Conservation (phyloP, 2,113 vertebrate species). For the Thinocorus orbignyianus region DNA sequence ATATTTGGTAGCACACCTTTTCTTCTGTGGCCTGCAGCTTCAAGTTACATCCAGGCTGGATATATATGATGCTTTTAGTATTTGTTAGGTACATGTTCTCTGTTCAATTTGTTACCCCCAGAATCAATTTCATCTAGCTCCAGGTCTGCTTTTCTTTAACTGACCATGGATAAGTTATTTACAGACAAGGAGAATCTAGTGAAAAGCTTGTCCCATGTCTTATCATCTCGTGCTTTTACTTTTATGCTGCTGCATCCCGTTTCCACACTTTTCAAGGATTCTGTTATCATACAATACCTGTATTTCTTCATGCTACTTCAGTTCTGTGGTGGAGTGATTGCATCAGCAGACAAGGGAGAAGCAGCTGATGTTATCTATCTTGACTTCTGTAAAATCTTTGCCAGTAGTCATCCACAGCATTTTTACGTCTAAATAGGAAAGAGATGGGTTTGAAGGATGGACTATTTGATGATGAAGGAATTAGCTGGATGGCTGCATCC, state of each 20-base stretch:
- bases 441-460: accelerated
- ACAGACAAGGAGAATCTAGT: background rate
- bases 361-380: background rate
- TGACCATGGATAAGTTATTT: background rate
- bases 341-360: background rate
- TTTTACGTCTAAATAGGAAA: background rate
- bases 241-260: background rate
- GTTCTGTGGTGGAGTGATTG: background rate
- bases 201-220: background rate
- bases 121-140: background rate
- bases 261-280: background rate
- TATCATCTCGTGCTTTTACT: background rate
- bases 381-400: background rate
- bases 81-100: background rate
- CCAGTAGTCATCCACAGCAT: accelerated
- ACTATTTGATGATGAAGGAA: background rate
- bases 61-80: background rate
- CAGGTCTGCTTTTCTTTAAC: background rate
- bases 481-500: background rate
- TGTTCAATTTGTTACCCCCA: background rate
- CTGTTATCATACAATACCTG: background rate
- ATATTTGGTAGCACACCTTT: background rate
- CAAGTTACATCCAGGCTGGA: background rate
- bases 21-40: background rate
- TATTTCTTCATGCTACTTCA: background rate